Base-by-base conservation (phyloP, 2,113 vertebrate genomes). In the Colinus virginianus region DNA sequence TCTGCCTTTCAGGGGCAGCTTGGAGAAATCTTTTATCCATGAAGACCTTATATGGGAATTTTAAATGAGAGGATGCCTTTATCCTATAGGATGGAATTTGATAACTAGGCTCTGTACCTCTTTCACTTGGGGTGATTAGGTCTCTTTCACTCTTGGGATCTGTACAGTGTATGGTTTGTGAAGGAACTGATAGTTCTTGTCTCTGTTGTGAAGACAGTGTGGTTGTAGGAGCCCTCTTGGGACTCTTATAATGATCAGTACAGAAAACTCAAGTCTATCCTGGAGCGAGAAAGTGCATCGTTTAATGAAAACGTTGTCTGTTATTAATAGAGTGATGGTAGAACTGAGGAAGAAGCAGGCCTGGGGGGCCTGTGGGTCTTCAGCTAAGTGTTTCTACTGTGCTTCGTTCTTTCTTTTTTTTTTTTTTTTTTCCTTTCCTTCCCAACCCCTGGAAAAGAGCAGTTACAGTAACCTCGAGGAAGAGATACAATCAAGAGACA, bases 251-350 rank as follows among this genome's bases (percentile, higher is more conserved):
- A 96, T 96, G 93, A 95, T 96, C 94, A 95, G 95, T 78, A 90
- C 97, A 90, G 90, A 97, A 97, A 97, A 96, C 92, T 85, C 78
- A 72, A 97, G 90, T 93, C 91, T 97, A 88, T 97, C 95, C 95
- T 96, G 87, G 93, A 97, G 95, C 93, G 71, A 78, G 89, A 93
- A 97, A 97, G 90, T 92, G 85, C 74, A 89, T 95, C 94, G 63
- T 95, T 97, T 96, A 96, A 96, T 97, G 96, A 97, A 97, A 96
- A 96, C 86, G 78, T 89, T 95, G 90, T 94, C 93, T 87, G 94
- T 97, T 97, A 94, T 97, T 95, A 97, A 97, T 97, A 96, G 96
- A 96, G 81, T 97, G 94, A 94, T 96, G 93, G 91, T 97, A 96
- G 94, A 95, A 96, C 92, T 93, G 94, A 95, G 93, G 91, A 88